Evolutionary conservation across 2,888 invertebrate genomes (phyloP), one percentile per base, ranked within the genome.

Genomic region (Gymnocheta viridis): DNA sequence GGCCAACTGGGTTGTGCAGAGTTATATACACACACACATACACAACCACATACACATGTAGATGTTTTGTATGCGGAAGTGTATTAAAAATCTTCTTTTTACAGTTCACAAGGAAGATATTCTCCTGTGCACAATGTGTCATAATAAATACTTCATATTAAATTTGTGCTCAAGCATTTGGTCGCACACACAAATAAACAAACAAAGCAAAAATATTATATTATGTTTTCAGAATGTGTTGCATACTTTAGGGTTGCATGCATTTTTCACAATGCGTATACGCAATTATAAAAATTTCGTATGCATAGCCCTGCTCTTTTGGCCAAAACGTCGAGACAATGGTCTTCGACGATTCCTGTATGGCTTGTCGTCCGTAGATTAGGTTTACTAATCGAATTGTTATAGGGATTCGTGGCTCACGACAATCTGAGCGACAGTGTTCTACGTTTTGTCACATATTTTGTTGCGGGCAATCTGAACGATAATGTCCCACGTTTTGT

Each of bases 131-230:
- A 66, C 47, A 73, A 56, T n/a, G 60, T 82, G 82, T 82, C 44
- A 67, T 49, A 38, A 49, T 66, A 78, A 58, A 67, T 66, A 56
- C 56, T 72, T 82, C 32, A 60, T 73, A 82, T 67, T 73, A 54
- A 73, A 78, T 82, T 54, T 72, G 58, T 17, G 5, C 54, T 49
- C 67, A 62, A 79, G 24, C 14, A 64, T 41, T 10, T 22, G 2
- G 1, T 22, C n/a, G 12, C 47, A 60, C 73, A 58, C 14, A 38
- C 22, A 22, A 19, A 73, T 35, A 38, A 2, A 27, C 6, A 27
- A 10, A 69, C n/a, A 35, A 60, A 41, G 10, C 12, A 22, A 14
- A 47, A 17, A 6, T 9, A 19, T 7, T 19, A 7, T 47, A 2
- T 17, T n/a, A 19, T 24, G 29, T 64, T 44, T 64, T 5, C 17